Conservation (phyloP, 2,888 invertebrate species). For the Urechis unicinctus region DNA sequence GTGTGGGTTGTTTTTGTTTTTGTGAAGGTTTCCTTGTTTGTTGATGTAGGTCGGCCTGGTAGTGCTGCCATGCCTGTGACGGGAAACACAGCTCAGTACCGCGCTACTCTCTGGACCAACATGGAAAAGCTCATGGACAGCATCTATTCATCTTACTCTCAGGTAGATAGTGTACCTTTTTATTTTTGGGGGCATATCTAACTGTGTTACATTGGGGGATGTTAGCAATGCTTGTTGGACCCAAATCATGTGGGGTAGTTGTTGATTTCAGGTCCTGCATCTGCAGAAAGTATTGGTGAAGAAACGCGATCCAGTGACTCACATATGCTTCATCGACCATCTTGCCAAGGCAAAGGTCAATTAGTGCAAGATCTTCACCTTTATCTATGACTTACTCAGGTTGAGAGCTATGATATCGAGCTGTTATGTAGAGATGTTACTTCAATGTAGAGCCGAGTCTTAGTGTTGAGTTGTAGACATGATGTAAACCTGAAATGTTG, state of each 20-base stretch:
- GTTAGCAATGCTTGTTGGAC: neutral
- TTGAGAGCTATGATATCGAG: too few species aligned
- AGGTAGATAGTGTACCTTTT: conserved; percentile 28
- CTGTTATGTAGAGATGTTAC: too few species aligned
- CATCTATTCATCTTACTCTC: conserved; percentile 48
- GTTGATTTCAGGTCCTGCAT: conserved; percentile 44
- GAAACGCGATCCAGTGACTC: conserved; percentile 55
- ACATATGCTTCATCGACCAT: conserved; percentile 57
- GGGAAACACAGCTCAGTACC: conserved; percentile 57
- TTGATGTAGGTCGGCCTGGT: conserved; percentile 54
- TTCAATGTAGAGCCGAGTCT: too few species aligned
- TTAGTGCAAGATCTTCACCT: neutral
- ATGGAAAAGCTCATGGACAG: conserved; percentile 78
- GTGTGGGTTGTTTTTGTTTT: too few species aligned
- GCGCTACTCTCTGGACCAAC: conserved; percentile 76
- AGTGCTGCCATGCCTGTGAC: conserved; percentile 58
- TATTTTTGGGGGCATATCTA: too few species aligned
- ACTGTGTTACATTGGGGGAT: neutral
- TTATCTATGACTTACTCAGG: too few species aligned
- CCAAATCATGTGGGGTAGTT: neutral
- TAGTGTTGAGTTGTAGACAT: too few species aligned
- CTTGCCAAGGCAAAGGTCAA: conserved; percentile 31
- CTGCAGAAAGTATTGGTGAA: conserved; percentile 56
- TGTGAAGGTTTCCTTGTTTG: too few species aligned
- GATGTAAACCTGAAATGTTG: too few species aligned